Conservation (phyloP, 2,797 vertebrate genomes). For the Hemitrygon akajei region DNA sequence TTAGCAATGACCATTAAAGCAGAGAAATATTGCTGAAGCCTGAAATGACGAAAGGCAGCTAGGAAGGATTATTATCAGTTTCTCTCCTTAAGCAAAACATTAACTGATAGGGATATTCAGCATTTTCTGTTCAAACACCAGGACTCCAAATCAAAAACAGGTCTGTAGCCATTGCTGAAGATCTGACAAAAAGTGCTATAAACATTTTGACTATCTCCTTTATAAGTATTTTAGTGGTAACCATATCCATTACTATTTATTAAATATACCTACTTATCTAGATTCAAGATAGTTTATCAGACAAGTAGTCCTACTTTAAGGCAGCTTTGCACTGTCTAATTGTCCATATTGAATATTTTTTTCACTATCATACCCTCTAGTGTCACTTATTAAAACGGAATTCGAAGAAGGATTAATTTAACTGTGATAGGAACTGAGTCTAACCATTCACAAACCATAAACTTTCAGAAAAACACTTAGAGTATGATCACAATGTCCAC, state of each 20-base stretch:
- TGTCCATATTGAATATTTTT: background rate
- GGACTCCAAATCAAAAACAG: background rate
- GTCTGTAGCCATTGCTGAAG: background rate
- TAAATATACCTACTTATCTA: background rate
- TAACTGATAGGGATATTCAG: background rate
- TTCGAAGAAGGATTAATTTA: background rate
- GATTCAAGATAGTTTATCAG: background rate
- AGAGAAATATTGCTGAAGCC: background rate
- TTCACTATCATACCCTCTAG: background rate
- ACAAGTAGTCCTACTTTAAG: background rate
- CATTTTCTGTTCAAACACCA: background rate
- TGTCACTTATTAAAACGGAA: background rate
- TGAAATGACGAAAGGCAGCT: background rate
- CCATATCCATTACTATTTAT: background rate
- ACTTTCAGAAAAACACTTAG: background rate
- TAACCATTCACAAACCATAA: background rate
- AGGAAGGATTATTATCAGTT: background rate
- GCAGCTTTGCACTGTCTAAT: background rate
- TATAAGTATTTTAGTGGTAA: background rate
- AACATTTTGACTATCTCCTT: background rate
- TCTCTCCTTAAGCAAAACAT: background rate
- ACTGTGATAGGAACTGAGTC: background rate
- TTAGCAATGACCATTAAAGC: background rate
- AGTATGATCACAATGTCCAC: no score
- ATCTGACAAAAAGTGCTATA: background rate